Conservation (phyloP, 1,140 invertebrate genomes). For the roundworm (Caenorhabditis elegans) region DNA sequence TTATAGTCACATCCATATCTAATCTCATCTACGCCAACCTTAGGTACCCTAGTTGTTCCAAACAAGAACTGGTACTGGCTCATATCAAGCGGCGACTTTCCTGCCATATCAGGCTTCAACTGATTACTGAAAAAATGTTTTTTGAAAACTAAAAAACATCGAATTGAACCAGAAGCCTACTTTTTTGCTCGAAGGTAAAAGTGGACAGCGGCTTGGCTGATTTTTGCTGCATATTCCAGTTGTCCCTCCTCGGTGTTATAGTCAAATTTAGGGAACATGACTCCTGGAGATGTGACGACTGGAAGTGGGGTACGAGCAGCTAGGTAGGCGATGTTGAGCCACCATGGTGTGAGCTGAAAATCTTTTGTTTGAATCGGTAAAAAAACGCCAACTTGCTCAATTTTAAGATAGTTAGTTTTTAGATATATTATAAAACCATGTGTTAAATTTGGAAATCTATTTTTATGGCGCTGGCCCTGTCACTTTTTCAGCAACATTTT, state of each 20-base stretch:
- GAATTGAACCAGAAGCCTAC: slow-evolving; percentile 40
- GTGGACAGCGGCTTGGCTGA: slow-evolving; percentile 56
- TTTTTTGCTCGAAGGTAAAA: slow-evolving; percentile 56
- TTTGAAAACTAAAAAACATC: neutral
- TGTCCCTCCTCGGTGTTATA: slow-evolving; percentile 53
- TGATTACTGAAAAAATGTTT: slow-evolving; percentile 51
- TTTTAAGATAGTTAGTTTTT: too few relatives aligned
- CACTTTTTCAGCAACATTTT: too few relatives aligned
- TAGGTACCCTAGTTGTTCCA: slow-evolving; percentile 63
- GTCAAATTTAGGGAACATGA: slow-evolving; percentile 58
- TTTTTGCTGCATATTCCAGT: slow-evolving; percentile 60
- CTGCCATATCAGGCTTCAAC: slow-evolving; percentile 54
- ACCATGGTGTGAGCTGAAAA: slow-evolving; percentile 63
- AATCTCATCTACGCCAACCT: slow-evolving; percentile 33
- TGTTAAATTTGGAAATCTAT: too few relatives aligned
- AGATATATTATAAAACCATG: too few relatives aligned
- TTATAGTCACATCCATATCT: slow-evolving; percentile 31
- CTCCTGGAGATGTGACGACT: slow-evolving; percentile 59
- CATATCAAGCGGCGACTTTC: slow-evolving; percentile 61
- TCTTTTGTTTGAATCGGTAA: too few relatives aligned
- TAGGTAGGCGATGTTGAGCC: slow-evolving; percentile 62
- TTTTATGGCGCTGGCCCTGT: too few relatives aligned
- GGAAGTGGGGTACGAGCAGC: slow-evolving; percentile 58
- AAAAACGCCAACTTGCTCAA: too few relatives aligned
- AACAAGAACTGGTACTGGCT: slow-evolving; percentile 61